Conservation (phyloP, 2,113 vertebrate genomes). For the Nerophis ophidion region DNA sequence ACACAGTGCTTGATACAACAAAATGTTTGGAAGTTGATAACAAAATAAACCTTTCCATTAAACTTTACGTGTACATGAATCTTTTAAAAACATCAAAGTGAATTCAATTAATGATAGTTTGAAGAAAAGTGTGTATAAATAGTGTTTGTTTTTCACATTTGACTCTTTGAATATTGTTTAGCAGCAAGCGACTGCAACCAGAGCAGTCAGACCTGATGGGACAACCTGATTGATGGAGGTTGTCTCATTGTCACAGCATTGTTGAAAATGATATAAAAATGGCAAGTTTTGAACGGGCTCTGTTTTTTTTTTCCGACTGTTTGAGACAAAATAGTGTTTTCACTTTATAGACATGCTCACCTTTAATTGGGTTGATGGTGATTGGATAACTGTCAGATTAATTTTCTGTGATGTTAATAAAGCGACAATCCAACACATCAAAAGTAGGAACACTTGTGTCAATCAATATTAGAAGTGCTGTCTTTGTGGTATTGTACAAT, state of each 20-base stretch:
- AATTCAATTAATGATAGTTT: not conserved
- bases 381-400: constrained; percentile 1
- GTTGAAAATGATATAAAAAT: not conserved
- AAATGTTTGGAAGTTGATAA: constrained; percentile 12
- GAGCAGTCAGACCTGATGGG: not conserved
- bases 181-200: not conserved
- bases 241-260: constrained; percentile 1
- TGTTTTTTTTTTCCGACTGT: not conserved
- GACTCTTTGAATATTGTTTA: not conserved
- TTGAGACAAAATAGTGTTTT: constrained; percentile 2
- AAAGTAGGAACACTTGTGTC: not conserved
- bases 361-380: not conserved
- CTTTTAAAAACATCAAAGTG: not conserved
- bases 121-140: not conserved
- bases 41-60: not conserved
- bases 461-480: no score
- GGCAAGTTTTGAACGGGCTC: not conserved
- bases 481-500: no score
- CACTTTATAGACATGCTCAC: constrained; percentile 10
- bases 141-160: constrained; percentile 1
- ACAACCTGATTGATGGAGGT: not conserved
- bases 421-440: not conserved
- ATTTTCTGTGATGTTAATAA: no score
- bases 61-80: not conserved
- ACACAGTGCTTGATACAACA: constrained; percentile 6